These are phyloP conservation scores for Diaprepes abbreviatus DNA, from an alignment of 2,888 invertebrate species.

Conservation along the genomic window DNA sequence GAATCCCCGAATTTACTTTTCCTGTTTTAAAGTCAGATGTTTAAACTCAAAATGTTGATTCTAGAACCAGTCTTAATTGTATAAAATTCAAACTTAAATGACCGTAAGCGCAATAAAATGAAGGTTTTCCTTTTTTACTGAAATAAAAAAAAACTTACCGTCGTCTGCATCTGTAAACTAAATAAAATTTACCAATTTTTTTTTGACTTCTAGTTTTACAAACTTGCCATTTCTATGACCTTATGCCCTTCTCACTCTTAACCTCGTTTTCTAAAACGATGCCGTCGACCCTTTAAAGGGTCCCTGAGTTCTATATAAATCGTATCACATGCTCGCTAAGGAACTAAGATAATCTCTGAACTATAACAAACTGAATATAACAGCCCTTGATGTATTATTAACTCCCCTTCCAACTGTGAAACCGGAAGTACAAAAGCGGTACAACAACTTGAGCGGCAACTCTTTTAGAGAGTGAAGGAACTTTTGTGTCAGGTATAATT, in stretches of 20 bases:
- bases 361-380: constrained; percentile 13
- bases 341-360: constrained; percentile 8
- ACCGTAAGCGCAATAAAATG: too few relatives aligned
- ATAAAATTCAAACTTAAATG: too few relatives aligned
- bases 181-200: too few relatives aligned
- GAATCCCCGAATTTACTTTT: too few relatives aligned
- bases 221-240: background rate
- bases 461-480: constrained; percentile 22
- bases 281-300: constrained; percentile 2
- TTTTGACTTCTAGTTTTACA: too few relatives aligned
- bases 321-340: background rate
- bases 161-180: too few relatives aligned
- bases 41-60: too few relatives aligned
- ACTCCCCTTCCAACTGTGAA: constrained; percentile 22
- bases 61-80: too few relatives aligned
- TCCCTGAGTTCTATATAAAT: background rate
- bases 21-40: too few relatives aligned
- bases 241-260: constrained; percentile 1
- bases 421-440: constrained; percentile 39
- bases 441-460: constrained; percentile 30
- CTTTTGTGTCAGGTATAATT: constrained; percentile 34
- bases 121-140: too few relatives aligned
- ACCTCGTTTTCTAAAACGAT: constrained; percentile 4
- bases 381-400: constrained; percentile 18
- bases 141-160: too few relatives aligned